Evolutionary conservation across 2,888 invertebrate species (phyloP), one percentile per base, ranked within the genome.

Genomic region (Auanema freiburgensis): DNA sequence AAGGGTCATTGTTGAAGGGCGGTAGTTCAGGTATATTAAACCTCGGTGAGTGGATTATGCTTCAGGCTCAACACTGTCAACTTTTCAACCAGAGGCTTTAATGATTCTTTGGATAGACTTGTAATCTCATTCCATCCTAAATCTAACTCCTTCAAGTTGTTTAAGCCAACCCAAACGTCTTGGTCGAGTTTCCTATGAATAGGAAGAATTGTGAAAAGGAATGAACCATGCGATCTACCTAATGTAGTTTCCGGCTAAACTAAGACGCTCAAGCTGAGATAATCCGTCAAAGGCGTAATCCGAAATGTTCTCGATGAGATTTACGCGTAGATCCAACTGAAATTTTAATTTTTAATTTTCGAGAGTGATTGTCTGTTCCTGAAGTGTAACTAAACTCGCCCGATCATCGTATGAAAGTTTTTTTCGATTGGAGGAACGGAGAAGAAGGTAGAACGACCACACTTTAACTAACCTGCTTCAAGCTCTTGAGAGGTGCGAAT

Each of bases 201-300:
- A 24, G 11, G 21, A 46, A 46, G 21, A 46, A 46, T 21, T 11
- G 16, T 46, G 21, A 46, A 1, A 1, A 2, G 16, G 11, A 21
- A 46, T 46, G 18, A 5, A 0, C 46, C 5, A 46, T 46, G 46
- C 5, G 21, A 46, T 46, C 21, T 52, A 69, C 68, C 69, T 61
- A 54, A 76, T 74, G 51, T 71, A 83, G 61, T 83, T 83, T 42
- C 82, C 82, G 2, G 92, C 92, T 65, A 94, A 86, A 79, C 91
- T 90, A 66, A 94, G 88, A 79, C 90, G 90, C 58, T 91, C 90
- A 10, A 95, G 90, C 81, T 91, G 90, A 53, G 90, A 90, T 41
- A 93, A 87, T 10, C 91, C 91, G 16, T 91, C 90, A 84, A 94
- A 93, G 0, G 92, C 91, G 69, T 90, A 90, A 44, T 90, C 89